Percentiles rank a stretch among this genome's conserved stretches.
phyloP scores from a whole-genome alignment of 2,797 vertebrate species.

The Masticophis lateralis region DNA sequence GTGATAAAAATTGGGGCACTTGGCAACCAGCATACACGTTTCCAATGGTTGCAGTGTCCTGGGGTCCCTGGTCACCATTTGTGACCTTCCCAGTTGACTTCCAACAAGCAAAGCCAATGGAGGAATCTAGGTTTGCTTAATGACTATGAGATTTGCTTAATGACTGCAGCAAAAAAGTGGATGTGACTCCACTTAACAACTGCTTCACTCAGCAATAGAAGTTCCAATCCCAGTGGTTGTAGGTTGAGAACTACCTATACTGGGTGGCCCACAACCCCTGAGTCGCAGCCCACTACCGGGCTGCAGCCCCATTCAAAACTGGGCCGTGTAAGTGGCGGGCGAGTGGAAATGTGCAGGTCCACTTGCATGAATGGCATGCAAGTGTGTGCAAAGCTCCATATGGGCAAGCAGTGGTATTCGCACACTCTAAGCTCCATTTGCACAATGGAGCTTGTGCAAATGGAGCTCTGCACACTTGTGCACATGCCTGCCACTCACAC shows the following conservation, averaged over 20 bases:
- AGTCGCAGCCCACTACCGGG: accelerated
- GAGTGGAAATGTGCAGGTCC: too few relatives aligned
- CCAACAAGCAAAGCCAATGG: too few relatives aligned
- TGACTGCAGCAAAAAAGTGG: neutral
- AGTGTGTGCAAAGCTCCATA: neutral
- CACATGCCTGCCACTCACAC: neutral
- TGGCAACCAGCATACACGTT: too few relatives aligned
- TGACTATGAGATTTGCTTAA: neutral
- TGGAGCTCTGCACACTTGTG: neutral
- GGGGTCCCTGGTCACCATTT: too few relatives aligned
- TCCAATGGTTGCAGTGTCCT: too few relatives aligned
- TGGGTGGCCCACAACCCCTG: neutral
- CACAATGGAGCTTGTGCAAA: neutral
- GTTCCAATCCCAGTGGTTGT: neutral
- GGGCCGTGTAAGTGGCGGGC: neutral
- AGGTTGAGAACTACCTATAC: neutral
- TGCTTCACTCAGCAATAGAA: neutral
- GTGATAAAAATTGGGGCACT: too few relatives aligned
- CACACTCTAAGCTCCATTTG: neutral
- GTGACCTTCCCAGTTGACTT: too few relatives aligned
- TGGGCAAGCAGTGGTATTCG: neutral
- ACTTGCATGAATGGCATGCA: neutral
- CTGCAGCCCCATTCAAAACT: neutral
- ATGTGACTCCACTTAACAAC: neutral
- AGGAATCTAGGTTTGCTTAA: neutral